Evolutionary conservation across 1,140 invertebrate species (phyloP), one percentile per base, ranked within the genome.

Genomic region (Calosoma granatense): DNA sequence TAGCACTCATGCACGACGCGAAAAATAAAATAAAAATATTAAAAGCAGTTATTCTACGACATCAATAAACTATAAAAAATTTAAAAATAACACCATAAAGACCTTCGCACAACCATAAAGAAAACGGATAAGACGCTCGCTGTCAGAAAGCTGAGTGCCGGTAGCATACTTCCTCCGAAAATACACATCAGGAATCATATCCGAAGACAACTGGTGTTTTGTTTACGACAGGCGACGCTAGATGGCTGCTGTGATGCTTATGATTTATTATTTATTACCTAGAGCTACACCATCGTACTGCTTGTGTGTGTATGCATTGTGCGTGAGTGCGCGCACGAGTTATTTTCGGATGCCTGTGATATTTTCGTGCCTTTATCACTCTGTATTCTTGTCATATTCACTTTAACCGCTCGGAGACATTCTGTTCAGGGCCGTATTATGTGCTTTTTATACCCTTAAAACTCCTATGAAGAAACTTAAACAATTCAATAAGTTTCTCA

Each of bases 221-320:
- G 41, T 47, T 47, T 47, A 47, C 17, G 41, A 47, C 3, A 47
- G 9, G 17, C 41, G 41, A 47, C 41, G 17, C 6, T 47, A 47
- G 41, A 47, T 6, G 15, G 41, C 15, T 17, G 41, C 17, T 47
- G 41, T 6, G 6, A 12, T 47, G 9, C 17, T 47, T 47, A 47
- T 47, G 41, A 47, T 47, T 47, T 47, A 47, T 47, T 47, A 47
- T 47, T 47, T 47, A 47, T 47, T 17, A 47, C 41, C 41, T 47
- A 47, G 9, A 12, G 17, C 41, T 17, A 47, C 41, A 47, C 41
- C 26, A 36, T 6, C 26, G 26, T n/a, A n/a, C n/a, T n/a, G n/a
- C n/a, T n/a, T n/a, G n/a, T 36, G 26, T 36, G n/a, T 36, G 26
- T 36, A 36, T 36, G 26, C n/a, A 36, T 36, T 36, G 26, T 36